Evolutionary conservation across 2,888 invertebrate species (phyloP), one percentile per base, ranked within the genome.

Genomic region (Ectobius pallidus): DNA sequence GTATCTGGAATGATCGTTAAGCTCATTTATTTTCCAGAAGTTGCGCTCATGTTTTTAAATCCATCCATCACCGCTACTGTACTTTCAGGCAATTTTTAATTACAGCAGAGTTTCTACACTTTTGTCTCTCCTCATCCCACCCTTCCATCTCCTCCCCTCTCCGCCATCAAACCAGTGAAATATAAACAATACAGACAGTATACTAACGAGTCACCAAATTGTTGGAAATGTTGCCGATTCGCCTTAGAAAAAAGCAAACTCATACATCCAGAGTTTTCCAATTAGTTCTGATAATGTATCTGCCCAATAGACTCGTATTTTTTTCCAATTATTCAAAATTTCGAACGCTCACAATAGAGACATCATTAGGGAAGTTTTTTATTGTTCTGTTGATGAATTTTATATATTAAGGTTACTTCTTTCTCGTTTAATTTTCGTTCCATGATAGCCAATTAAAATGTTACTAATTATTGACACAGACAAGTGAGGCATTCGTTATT

Each of bases 361-460:
- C 65, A 65, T 44, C 42, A 65, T 65, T 65, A 65, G 25, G 44
- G 65, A 65, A 65, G 22, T 65, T 65, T 65, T n/a, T 44, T 27
- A 46, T 46, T 65, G 27, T 44, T 65, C 30, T 65, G 44, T 46
- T 42, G 3, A 46, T 44, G 65, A 58, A 58, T 58, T 58, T 58
- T 58, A 58, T 58, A 58, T 58, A 58, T 65, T 65, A 65, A 65
- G 11, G 65, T 25, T 65, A 30, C 30, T 65, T 65, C 44, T 65
- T 39, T 62, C 62, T 62, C 39, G 62, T 62, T 32, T 62, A 39
- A 62, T 39, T 62, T 62, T 65, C 18, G 27, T 65, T 22, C 25
- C 65, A 25, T 46, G 46, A 30, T 46, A 65, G 65, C 65, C 65
- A 65, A 65, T 65, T 65, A 65, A 65, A 65, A 44, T 44, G n/a